phyloP scores from a whole-genome alignment of 2,888 invertebrate genomes.

The Petrolisthes manimaculis region DNA sequence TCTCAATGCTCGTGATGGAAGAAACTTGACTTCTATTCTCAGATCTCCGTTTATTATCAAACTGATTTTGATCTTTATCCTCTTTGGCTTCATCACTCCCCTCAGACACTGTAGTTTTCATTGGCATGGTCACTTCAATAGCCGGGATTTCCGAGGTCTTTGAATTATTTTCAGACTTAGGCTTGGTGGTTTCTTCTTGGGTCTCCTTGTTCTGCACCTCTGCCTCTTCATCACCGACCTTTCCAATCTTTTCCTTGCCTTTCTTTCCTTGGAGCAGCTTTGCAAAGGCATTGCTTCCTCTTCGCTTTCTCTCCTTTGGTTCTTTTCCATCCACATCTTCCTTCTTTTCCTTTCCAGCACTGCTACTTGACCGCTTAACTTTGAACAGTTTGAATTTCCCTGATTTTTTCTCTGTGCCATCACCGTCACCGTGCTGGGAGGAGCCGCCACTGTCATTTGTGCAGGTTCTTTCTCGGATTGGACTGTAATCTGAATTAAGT shows the following conservation, averaged over 20 bases:
- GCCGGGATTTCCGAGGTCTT: neutral
- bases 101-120: neutral
- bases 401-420: slow-evolving; percentile 34
- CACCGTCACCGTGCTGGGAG: slow-evolving; percentile 21
- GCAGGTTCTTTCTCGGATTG: neutral
- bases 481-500: neutral
- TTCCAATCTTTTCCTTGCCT: slow-evolving; percentile 21
- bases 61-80: too few species aligned
- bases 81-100: neutral
- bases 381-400: slow-evolving; percentile 17
- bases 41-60: too few species aligned
- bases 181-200: neutral
- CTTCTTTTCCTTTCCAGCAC: slow-evolving; percentile 6
- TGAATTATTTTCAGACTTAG: neutral
- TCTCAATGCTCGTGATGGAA: neutral
- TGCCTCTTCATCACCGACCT: neutral
- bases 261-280: slow-evolving; percentile 31
- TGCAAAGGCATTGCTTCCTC: slow-evolving; percentile 31
- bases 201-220: neutral
- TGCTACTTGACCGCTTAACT: slow-evolving; percentile 17
- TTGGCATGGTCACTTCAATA: neutral
- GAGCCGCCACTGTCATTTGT: slow-evolving; percentile 32
- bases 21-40: neutral
- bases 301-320: slow-evolving; percentile 21
- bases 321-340: slow-evolving; percentile 20